Evolutionary conservation across 2,888 invertebrate genomes (phyloP).

Genomic region (Homarus gammarus): DNA sequence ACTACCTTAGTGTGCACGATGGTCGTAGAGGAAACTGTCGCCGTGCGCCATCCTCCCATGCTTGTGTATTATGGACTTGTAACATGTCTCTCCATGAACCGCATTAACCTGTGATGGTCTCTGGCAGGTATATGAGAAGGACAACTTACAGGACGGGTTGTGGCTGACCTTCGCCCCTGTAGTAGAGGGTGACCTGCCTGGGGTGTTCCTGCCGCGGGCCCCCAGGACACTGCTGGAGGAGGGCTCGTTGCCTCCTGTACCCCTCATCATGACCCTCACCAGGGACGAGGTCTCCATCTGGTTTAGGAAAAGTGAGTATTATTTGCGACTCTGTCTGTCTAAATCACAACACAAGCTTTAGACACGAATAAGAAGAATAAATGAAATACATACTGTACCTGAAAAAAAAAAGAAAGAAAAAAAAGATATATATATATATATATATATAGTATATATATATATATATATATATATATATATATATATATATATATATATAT

Average conservation of each 20-base stretch:
- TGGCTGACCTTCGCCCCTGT: slow-evolving; percentile 79
- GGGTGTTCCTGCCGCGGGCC: slow-evolving; percentile 78
- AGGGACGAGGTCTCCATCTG: slow-evolving; percentile 79
- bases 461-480: slow-evolving; percentile 29
- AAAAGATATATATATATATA: too few relatives aligned
- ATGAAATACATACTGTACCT: too few relatives aligned
- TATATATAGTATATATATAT: slow-evolving; percentile 22
- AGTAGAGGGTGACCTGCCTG: slow-evolving; percentile 78
- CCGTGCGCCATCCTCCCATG: too few relatives aligned
- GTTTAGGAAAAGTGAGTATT: slow-evolving; percentile 78
- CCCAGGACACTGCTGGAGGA: slow-evolving; percentile 78
- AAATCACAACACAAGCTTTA: too few relatives aligned
- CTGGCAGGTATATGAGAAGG: slow-evolving; percentile 45
- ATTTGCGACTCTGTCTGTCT: neutral
- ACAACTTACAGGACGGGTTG: slow-evolving; percentile 77
- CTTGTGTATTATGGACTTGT: too few relatives aligned
- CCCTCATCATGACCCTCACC: slow-evolving; percentile 78
- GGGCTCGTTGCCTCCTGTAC: slow-evolving; percentile 78
- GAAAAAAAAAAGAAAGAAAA: too few relatives aligned
- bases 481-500: slow-evolving; percentile 13
- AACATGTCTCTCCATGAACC: too few relatives aligned
- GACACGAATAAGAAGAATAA: too few relatives aligned
- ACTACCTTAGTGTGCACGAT: too few relatives aligned
- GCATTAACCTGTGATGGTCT: neutral
- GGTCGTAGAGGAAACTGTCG: too few relatives aligned